Percentiles rank a stretch among this genome's conserved stretches.
Conservation (phyloP, 2,113 vertebrate species). For the Atractosteus spatula region DNA sequence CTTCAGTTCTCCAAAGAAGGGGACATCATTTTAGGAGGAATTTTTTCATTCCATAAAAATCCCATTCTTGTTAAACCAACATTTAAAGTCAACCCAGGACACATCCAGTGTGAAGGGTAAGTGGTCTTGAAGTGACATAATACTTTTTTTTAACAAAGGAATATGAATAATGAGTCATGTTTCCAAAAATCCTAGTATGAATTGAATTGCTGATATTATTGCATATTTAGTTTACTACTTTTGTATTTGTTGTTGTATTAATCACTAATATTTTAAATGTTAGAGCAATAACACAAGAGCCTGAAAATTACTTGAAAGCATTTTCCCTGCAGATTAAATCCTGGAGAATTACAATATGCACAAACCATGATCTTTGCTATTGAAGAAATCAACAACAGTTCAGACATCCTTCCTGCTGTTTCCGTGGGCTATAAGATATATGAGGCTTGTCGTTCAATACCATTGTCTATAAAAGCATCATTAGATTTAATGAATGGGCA, state of each 20-base stretch:
- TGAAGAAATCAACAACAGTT: conserved; percentile 11
- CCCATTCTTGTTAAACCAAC: conserved; percentile 6
- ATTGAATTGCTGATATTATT: not conserved
- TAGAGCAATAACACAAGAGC: too few species aligned
- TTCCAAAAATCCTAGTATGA: not conserved
- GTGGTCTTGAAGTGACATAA: too few species aligned
- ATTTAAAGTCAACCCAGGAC: not conserved
- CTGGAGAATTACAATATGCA: not conserved
- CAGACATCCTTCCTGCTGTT: not conserved
- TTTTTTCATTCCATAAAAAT: conserved; percentile 2
- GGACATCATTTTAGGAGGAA: conserved; percentile 9
- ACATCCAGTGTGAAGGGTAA: too few species aligned
- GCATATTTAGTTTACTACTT: not conserved
- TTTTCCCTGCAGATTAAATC: too few species aligned
- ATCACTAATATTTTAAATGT: too few species aligned
- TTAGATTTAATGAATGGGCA: conserved; percentile 2
- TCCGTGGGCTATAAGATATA: conserved; percentile 17
- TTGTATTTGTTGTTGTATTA: too few species aligned
- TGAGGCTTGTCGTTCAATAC: not conserved
- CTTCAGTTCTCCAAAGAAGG: conserved; percentile 10
- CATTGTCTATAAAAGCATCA: conserved; percentile 4
- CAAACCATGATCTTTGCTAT: conserved; percentile 13
- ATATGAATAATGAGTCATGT: not conserved
- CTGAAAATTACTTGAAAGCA: too few species aligned
- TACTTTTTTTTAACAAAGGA: too few species aligned